Evolutionary conservation across 1,140 invertebrate species (phyloP).

Genomic region (Drosophila hydei): DNA sequence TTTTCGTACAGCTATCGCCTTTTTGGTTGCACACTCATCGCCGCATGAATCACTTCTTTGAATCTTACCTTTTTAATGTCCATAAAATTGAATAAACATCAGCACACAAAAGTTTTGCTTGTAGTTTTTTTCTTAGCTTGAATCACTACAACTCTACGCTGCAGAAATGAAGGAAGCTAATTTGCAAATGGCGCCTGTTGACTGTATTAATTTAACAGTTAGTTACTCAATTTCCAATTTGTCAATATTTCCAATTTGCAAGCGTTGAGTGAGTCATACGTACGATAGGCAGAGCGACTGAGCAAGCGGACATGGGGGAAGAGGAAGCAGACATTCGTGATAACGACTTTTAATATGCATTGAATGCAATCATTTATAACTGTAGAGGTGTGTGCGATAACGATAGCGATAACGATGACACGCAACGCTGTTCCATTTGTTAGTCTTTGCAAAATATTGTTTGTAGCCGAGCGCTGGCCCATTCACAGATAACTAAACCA

Average conservation of each 20-base stretch:
- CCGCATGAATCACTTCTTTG: conserved; percentile 66
- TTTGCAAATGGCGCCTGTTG: conserved; percentile 18
- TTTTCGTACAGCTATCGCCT: conserved; percentile 39
- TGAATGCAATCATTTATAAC: conserved; percentile 32
- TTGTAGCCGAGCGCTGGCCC: conserved; percentile 4
- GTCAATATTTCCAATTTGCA: conserved; percentile 57
- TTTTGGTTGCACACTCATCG: conserved; percentile 30
- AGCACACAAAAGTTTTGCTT: conserved; percentile 19
- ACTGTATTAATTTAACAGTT: conserved; percentile 29
- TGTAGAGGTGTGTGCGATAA: conserved; percentile 34
- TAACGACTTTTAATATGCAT: conserved; percentile 44
- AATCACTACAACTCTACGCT: conserved; percentile 34
- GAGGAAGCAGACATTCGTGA: conserved; percentile 5
- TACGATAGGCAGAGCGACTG: conserved; percentile 15
- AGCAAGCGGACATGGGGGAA: background rate
- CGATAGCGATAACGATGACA: conserved; percentile 41
- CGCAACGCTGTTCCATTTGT: conserved; percentile 22
- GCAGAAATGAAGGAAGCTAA: background rate
- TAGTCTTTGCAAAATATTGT: conserved; percentile 33
- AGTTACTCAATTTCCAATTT: conserved; percentile 28
- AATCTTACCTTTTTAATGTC: conserved; percentile 54
- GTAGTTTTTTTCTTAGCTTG: conserved; percentile 11
- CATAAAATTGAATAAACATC: conserved; percentile 71
- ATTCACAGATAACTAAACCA: conserved; percentile 16
- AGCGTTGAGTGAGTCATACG: conserved; percentile 32